Evolutionary conservation across 2,113 vertebrate species (phyloP).

Genomic region (Miniopterus natalensis): DNA sequence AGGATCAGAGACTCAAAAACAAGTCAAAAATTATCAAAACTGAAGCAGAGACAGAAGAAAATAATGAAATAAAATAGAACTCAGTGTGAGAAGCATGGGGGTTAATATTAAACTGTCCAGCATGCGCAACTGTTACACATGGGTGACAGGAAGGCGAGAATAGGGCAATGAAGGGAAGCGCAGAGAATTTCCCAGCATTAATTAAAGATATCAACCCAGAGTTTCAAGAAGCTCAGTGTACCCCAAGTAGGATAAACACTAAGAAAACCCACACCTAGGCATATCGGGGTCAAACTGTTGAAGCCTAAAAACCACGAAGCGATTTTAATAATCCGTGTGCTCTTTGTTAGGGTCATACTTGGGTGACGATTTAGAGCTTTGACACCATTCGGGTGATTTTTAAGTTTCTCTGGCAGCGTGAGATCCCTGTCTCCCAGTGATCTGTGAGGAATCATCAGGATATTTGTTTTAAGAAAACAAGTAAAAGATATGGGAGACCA

Average conservation of each 20-base stretch:
- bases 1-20: neutral
- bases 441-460: neutral
- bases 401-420: neutral
- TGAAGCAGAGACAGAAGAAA: neutral
- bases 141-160: neutral
- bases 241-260: neutral
- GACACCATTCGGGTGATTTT: neutral
- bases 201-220: neutral
- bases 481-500: neutral
- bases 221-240: constrained; percentile 10
- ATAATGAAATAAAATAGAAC: neutral
- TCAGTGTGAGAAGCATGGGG: neutral
- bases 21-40: neutral
- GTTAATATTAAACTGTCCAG: neutral
- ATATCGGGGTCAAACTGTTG: neutral
- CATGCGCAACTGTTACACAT: neutral
- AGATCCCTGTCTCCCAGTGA: neutral
- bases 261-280: neutral
- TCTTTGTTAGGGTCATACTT: constrained; percentile 5
- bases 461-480: neutral
- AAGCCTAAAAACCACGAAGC: neutral
- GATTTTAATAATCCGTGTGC: neutral
- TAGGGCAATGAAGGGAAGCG: neutral
- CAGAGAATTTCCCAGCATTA: constrained; percentile 34
- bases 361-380: neutral